Percentiles rank a stretch among this genome's conserved stretches.
Conservation (phyloP, 2,113 vertebrate genomes). For the Lepus timidus region DNA sequence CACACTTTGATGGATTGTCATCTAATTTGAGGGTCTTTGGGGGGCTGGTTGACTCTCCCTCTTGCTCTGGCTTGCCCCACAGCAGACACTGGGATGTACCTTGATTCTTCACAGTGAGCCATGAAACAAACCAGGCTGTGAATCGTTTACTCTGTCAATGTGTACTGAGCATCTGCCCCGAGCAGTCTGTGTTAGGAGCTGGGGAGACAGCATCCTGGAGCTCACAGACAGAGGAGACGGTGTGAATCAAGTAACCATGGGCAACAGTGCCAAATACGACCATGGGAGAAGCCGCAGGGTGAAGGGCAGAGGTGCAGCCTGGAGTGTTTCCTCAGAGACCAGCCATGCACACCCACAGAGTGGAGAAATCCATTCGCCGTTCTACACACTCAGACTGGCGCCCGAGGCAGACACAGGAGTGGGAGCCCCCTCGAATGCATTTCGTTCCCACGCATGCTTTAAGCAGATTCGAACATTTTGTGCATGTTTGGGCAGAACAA, state of each 20-base stretch:
- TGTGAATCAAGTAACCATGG: accelerated
- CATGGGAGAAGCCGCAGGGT: no score
- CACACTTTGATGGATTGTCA: neutral
- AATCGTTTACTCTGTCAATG: neutral
- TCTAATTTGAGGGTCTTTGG: neutral
- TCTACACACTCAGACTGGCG: neutral
- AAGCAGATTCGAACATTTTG: neutral
- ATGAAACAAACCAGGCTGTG: neutral
- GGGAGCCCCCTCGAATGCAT: no score
- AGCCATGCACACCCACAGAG: accelerated
- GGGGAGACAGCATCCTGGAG: accelerated
- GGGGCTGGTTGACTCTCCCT: neutral
- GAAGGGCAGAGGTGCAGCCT: neutral
- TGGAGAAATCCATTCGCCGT: accelerated
- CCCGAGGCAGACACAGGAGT: no score
- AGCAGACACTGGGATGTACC: neutral
- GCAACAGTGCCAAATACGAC: neutral
- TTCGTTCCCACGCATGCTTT: neutral
- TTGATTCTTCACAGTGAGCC: neutral
- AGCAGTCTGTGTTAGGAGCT: neutral
- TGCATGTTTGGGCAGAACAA: neutral
- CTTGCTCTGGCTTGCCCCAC: accelerated
- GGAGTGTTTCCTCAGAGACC: no score
- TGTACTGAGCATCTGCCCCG: accelerated
- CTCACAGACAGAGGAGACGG: neutral